These are phyloP conservation scores for Malurus splendens DNA, from an alignment of 2,797 vertebrate species.

Conservation along the genomic window DNA sequence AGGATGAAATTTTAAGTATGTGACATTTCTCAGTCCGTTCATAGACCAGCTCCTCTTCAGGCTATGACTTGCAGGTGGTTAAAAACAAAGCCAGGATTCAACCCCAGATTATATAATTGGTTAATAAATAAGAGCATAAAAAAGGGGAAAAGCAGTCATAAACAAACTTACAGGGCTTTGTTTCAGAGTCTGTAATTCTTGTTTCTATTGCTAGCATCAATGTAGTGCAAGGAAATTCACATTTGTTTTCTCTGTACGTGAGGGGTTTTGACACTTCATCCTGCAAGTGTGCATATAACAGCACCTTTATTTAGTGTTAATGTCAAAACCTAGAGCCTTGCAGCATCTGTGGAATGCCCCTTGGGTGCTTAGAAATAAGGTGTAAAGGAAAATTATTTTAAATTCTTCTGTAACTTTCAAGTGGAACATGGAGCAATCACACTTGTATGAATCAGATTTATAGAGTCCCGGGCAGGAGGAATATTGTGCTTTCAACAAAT, in stretches of 20 bases:
- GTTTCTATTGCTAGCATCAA: neutral
- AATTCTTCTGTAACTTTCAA: neutral
- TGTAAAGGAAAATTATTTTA: neutral
- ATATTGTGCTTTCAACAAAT: neutral
- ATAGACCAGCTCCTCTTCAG: neutral
- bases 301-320: slow-evolving; percentile 23
- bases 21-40: neutral
- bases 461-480: neutral
- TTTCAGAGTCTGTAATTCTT: neutral
- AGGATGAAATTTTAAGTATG: neutral
- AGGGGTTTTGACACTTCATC: neutral
- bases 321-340: neutral
- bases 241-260: neutral
- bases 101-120: neutral
- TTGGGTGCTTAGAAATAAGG: neutral
- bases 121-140: neutral
- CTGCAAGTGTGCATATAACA: neutral
- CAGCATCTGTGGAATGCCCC: neutral
- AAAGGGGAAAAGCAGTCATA: neutral
- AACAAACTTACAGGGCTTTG: neutral
- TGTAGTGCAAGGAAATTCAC: neutral
- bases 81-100: neutral
- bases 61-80: neutral
- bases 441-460: neutral
- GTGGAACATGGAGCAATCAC: neutral